Conservation (phyloP, 2,797 vertebrate species). For the Tachyglossus aculeatus region DNA sequence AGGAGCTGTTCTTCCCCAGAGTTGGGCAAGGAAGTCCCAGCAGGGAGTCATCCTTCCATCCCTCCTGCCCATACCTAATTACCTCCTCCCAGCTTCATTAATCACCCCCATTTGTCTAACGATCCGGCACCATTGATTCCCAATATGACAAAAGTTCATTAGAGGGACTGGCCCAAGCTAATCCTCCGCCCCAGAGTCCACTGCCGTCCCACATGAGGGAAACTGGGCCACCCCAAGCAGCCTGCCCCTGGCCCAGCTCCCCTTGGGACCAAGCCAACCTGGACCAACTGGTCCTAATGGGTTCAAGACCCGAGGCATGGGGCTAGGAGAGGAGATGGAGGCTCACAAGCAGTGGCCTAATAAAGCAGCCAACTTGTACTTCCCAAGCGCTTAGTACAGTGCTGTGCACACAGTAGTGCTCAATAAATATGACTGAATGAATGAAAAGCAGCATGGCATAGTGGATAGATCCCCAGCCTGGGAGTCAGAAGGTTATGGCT, state of each 20-base stretch:
- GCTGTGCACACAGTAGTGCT: no score
- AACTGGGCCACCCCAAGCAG: not conserved
- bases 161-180: not conserved
- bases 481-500: no score
- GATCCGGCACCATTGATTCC: not conserved
- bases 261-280: not conserved
- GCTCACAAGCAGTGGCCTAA: no score
- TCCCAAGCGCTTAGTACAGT: no score
- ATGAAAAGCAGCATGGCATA: no score
- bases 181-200: not conserved
- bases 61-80: not conserved
- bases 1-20: no score
- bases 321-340: not conserved
- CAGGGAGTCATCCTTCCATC: not conserved
- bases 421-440: no score
- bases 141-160: not conserved
- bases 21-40: not conserved
- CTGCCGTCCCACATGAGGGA: not conserved
- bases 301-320: not conserved
- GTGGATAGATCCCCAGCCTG: no score
- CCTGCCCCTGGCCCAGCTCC: no score
- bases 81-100: constrained; percentile 5
- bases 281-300: not conserved
- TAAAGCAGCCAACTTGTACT: no score
- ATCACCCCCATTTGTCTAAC: not conserved